These are phyloP conservation scores for Brenthis hecate DNA, from an alignment of 2,888 invertebrate species.

Conservation along the genomic window DNA sequence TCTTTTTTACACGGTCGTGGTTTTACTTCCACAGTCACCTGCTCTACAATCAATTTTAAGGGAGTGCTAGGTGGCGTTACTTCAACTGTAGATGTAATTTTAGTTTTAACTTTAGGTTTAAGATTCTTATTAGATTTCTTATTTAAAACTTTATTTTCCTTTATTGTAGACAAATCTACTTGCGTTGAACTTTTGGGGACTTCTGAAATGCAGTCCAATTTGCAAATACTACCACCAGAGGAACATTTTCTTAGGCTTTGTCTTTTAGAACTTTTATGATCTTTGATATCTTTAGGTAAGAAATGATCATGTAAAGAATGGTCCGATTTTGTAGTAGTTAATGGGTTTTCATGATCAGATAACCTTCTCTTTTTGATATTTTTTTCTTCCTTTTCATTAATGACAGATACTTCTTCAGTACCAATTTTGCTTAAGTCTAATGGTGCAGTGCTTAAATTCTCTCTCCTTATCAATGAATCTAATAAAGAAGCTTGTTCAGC, in stretches of 20 bases:
- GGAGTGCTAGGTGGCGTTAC: constrained; percentile 71
- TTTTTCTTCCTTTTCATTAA: constrained; percentile 42
- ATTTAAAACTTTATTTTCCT: constrained; percentile 63
- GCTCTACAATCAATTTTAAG: constrained; percentile 81
- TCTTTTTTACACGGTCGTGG: constrained; percentile 59
- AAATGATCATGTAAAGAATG: constrained; percentile 68
- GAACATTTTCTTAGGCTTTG: constrained; percentile 71
- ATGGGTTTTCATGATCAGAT: constrained; percentile 49
- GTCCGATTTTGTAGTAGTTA: constrained; percentile 74
- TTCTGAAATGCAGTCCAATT: constrained; percentile 75
- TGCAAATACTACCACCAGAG: constrained; percentile 69
- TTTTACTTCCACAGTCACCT: constrained; percentile 84
- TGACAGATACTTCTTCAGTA: constrained; percentile 44
- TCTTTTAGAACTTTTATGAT: constrained; percentile 55
- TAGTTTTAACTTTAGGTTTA: constrained; percentile 72
- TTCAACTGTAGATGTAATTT: constrained; percentile 81
- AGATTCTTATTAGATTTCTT: constrained; percentile 41
- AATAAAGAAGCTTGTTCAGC: constrained; percentile 80
- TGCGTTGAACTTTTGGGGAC: constrained; percentile 58
- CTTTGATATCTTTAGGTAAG: constrained; percentile 50
- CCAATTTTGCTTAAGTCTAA: constrained; percentile 77
- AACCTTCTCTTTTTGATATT: constrained; percentile 45
- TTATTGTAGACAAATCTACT: constrained; percentile 66
- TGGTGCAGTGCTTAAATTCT: constrained; percentile 74
- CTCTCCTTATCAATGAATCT: constrained; percentile 78